Conservation (phyloP, 2,113 vertebrate species). For the Cephalopholis sonnerati region DNA sequence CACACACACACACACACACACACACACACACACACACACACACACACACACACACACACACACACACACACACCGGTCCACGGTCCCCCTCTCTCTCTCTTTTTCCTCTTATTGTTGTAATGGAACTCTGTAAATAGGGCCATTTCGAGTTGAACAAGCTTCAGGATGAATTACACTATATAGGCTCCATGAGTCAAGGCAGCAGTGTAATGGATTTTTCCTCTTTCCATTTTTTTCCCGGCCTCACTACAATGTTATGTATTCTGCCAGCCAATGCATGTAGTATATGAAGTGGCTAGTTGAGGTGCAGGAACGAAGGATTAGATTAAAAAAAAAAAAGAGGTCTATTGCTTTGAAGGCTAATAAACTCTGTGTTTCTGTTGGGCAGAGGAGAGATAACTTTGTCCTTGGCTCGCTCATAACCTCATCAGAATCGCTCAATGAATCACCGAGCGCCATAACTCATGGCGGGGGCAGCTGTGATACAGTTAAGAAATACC, state of each 20-base stretch:
- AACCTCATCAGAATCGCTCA: constrained; percentile 83
- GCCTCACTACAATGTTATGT: constrained; percentile 39
- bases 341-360: constrained; percentile 62
- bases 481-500: constrained; percentile 75
- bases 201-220: constrained; percentile 72
- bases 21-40: constrained; percentile 29
- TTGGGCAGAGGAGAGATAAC: constrained; percentile 77
- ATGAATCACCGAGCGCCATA: constrained; percentile 76
- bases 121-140: constrained; percentile 75
- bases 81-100: neutral
- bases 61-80: neutral
- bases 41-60: constrained; percentile 21
- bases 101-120: constrained; percentile 68
- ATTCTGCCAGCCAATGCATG: constrained; percentile 51
- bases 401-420: constrained; percentile 82
- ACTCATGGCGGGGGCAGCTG: constrained; percentile 73
- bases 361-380: constrained; percentile 80
- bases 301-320: constrained; percentile 52
- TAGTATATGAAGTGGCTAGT: constrained; percentile 47
- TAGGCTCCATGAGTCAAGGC: constrained; percentile 70
- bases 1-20: constrained; percentile 12
- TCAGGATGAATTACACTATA: constrained; percentile 76
- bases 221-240: constrained; percentile 43
- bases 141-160: constrained; percentile 77
- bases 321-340: constrained; percentile 50